A percentile compares a stretch with the other conserved stretches of the same genome.
Conservation (phyloP, 2,888 invertebrate genomes). For the Drosophila pseudotakahashii region DNA sequence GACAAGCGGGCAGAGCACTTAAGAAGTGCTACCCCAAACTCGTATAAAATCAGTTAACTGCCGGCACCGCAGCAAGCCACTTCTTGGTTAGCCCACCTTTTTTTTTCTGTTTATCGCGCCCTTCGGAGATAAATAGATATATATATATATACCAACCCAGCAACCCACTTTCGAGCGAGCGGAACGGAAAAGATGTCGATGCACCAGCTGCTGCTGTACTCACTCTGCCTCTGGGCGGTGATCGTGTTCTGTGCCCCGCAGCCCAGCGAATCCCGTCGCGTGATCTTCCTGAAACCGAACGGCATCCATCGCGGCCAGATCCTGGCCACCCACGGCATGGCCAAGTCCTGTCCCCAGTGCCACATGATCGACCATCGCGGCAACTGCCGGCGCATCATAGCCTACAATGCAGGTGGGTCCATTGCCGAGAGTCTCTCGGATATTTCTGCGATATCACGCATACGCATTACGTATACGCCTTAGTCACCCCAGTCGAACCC, state of each 20-base stretch:
- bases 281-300: conserved; percentile 77
- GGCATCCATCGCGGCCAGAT: conserved; percentile 74
- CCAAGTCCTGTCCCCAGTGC: conserved; percentile 78
- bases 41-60: conserved; percentile 76
- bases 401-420: conserved; percentile 73
- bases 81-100: conserved; percentile 40
- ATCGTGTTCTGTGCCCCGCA: conserved; percentile 62
- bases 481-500: conserved; percentile 8
- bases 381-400: conserved; percentile 77
- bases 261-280: conserved; percentile 69
- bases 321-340: conserved; percentile 63
- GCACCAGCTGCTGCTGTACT: conserved; percentile 55
- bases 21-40: conserved; percentile 58
- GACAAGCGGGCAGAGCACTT: conserved; percentile 45
- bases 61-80: conserved; percentile 68
- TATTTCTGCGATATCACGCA: conserved; percentile 1
- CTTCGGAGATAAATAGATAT: neutral
- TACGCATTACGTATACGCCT: conserved; percentile 16
- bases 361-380: conserved; percentile 82
- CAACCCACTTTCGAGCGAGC: neutral
- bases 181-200: conserved; percentile 26
- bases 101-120: neutral
- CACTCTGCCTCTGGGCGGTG: conserved; percentile 58
- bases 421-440: too few species aligned
- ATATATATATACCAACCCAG: neutral